These are phyloP conservation scores for Papilio dardanus DNA, from an alignment of 1,140 invertebrate species.

Conservation along the genomic window DNA sequence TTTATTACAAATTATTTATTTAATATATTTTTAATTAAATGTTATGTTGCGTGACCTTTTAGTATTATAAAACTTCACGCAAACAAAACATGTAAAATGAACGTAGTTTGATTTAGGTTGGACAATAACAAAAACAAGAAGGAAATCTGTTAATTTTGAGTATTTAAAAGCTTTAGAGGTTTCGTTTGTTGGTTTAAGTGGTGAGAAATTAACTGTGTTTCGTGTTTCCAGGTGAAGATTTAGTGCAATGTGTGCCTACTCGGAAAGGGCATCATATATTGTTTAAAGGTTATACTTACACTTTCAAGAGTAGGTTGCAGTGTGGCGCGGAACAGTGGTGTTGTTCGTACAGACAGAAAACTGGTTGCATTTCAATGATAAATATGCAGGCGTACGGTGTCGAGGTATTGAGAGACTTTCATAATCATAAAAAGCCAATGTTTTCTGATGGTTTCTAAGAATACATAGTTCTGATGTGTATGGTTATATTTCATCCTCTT, in stretches of 20 bases:
- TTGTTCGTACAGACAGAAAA: constrained; percentile 74
- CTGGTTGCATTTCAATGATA: constrained; percentile 76
- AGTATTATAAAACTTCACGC: constrained; percentile 4
- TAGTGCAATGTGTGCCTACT: constrained; percentile 75
- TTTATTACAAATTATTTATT: constrained; percentile 31
- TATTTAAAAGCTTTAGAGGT: constrained; percentile 8
- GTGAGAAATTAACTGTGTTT: constrained; percentile 42
- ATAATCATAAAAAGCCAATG: constrained; percentile 79
- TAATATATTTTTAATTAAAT: neutral
- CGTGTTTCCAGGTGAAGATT: constrained; percentile 69
- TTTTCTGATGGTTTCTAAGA: constrained; percentile 57
- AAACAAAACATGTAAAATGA: neutral
- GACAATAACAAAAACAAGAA: constrained; percentile 36
- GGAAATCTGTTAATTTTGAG: constrained; percentile 34
- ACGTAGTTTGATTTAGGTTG: constrained; percentile 3
- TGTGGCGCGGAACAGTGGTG: constrained; percentile 77
- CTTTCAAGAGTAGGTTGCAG: constrained; percentile 73
- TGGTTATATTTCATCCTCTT: neutral
- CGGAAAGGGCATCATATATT: constrained; percentile 75
- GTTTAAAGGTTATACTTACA: constrained; percentile 75
- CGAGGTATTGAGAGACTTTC: constrained; percentile 73
- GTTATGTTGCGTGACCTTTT: constrained; percentile 33
- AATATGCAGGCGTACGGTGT: constrained; percentile 75
- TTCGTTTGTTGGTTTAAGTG: constrained; percentile 23
- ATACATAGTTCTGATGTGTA: neutral